Base-by-base conservation (phyloP, 2,113 vertebrate genomes). In the Onychorhynchus coronatus region DNA sequence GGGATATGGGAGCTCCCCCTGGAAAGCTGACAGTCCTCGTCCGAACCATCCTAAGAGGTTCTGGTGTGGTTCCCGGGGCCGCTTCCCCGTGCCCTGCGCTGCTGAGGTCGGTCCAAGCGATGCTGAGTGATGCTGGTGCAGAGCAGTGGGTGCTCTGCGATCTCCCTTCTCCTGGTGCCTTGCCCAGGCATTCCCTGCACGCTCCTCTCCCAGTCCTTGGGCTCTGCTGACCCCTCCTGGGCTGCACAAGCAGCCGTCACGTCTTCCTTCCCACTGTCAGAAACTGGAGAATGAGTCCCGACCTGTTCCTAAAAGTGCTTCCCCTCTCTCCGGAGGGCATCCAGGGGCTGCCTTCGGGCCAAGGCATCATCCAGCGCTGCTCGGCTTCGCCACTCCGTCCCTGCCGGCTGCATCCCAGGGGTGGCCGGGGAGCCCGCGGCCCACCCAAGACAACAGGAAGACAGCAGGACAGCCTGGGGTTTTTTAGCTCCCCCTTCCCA, bases 171-270 rank as follows among this genome's bases (percentile, higher is more conserved):
- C 46, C 42, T 2, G 13, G 6, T 35, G 19, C 46, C 47, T 19
- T 13, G 12, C 10, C 12, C 28, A 4, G 9, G 8, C 46, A 62
- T 42, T 84, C 59, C 25, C 22, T 19, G 24, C 30, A 30, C 15
- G 37, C 21, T 75, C 33, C 23, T 5, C 5, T 72, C 49, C 37
- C 89, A 85, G 88, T 85, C 65, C 78, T 81, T 92, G 78, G 83
- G 70, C 77, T 95, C 44, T 95, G 89, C 95, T 95, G 95, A 87
- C 93, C 93, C 37, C 95, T 96, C 74, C 93, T 82, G 95, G 91
- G 56, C 82, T 67, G 53, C 39, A 49, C 39, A 14, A 59, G 67
- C 72, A 79, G 62, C 56, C 9, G 0, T n/a, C 24, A n/a, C 50
- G 46, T 9, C 37, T 66, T 75, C 62, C 73, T 78, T 52, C 24